Percentiles rank a stretch among this genome's conserved stretches.
Conservation (phyloP, 1,140 invertebrate genomes). For the Globodera ellingtonae region DNA sequence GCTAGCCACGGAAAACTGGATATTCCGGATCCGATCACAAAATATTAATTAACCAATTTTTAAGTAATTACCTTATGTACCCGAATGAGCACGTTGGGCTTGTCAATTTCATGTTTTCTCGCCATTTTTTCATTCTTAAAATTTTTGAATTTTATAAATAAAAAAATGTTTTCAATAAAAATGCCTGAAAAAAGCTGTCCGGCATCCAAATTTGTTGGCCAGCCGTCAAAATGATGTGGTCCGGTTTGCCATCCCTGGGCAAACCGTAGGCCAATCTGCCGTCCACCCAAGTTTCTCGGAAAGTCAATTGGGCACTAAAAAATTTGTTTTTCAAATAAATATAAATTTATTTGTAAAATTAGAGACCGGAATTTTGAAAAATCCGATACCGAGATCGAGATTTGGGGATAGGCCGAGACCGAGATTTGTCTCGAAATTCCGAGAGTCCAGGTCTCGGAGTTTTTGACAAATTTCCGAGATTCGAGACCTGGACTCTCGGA, state of each 20-base stretch:
- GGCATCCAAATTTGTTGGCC: constrained; percentile 66
- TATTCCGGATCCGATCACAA: too few species aligned
- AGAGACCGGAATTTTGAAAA: too few species aligned
- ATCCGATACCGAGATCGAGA: too few species aligned
- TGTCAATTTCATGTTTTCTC: constrained; percentile 86
- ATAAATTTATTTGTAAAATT: constrained; percentile 8
- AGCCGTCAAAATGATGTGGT: constrained; percentile 62
- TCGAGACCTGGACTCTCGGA: too few species aligned
- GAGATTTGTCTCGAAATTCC: too few species aligned
- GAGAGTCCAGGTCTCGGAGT: too few species aligned
- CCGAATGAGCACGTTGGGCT: constrained; percentile 78
- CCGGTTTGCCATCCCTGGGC: constrained; percentile 56
- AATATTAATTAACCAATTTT: neutral
- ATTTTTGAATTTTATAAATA: constrained; percentile 78
- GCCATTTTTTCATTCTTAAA: constrained; percentile 96
- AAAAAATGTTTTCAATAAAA: constrained; percentile 19
- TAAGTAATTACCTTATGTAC: constrained; percentile 76
- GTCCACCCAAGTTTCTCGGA: constrained; percentile 92
- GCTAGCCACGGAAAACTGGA: too few species aligned
- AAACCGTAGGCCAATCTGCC: constrained; percentile 80
- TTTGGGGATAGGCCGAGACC: too few species aligned
- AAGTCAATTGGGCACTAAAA: constrained; percentile 77
- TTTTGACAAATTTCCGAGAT: too few species aligned
- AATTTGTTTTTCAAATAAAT: constrained; percentile 15
- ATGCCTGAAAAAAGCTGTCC: constrained; percentile 62